Percentiles rank a stretch among this genome's conserved stretches.
phyloP scores from a whole-genome alignment of 2,113 vertebrate species.

The Antigone vipio region DNA sequence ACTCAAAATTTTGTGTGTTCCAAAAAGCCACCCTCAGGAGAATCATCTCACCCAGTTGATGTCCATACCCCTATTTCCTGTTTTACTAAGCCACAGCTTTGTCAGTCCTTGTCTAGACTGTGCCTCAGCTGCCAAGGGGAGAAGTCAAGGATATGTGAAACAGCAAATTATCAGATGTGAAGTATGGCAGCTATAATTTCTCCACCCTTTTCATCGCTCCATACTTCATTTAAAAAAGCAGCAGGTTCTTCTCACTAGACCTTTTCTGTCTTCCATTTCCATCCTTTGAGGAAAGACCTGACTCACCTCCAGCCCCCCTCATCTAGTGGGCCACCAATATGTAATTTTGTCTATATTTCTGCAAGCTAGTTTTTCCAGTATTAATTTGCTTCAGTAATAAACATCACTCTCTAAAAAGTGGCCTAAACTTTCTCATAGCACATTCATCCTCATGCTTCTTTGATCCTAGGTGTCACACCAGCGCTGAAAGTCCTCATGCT shows the following conservation, averaged over 20 bases:
- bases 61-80: not conserved
- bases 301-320: too few relatives aligned
- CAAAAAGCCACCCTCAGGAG: not conserved
- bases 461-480: not conserved
- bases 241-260: not conserved
- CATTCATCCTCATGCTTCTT: not conserved
- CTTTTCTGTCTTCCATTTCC: not conserved
- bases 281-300: not conserved
- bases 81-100: not conserved
- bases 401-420: not conserved
- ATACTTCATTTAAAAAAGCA: not conserved
- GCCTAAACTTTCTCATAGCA: not conserved
- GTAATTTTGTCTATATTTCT: not conserved
- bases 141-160: not conserved
- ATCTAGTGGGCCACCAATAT: not conserved
- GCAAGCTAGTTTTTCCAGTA: not conserved
- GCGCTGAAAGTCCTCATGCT: not conserved
- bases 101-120: not conserved
- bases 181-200: not conserved
- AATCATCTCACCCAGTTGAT: not conserved
- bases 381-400: not conserved
- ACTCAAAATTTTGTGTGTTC: not conserved
- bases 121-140: not conserved
- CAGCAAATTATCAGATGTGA: not conserved
- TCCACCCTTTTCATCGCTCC: constrained; percentile 15